Conservation (phyloP, 1,140 invertebrate species). For the Sycobia sp. region DNA sequence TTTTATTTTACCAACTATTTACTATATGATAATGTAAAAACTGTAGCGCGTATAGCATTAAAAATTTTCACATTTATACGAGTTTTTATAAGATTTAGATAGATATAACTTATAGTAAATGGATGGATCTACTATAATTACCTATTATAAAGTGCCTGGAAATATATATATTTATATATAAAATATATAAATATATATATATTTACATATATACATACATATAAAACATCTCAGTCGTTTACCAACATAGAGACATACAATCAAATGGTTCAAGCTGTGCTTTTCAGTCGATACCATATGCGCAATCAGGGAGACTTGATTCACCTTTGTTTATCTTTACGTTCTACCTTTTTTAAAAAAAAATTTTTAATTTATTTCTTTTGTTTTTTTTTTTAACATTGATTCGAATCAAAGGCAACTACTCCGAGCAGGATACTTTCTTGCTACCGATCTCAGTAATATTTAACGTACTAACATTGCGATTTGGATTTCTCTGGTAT, state of each 20-base stretch:
- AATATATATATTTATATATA: too few species aligned
- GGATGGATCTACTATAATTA: neutral
- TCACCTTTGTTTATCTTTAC: neutral
- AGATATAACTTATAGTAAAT: neutral
- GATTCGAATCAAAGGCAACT: slow-evolving; percentile 34
- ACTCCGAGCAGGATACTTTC: slow-evolving; percentile 52
- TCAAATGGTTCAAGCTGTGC: neutral
- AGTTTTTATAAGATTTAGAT: slow-evolving; percentile 24
- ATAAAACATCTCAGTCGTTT: too few species aligned
- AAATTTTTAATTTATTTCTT: neutral
- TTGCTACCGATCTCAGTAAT: slow-evolving; percentile 57
- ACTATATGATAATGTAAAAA: too few species aligned
- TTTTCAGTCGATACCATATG: slow-evolving; percentile 4
- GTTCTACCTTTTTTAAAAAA: neutral
- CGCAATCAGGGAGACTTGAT: neutral
- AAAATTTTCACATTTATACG: slow-evolving; percentile 30
- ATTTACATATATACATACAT: too few species aligned
- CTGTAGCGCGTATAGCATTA: neutral
- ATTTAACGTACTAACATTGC: slow-evolving; percentile 43
- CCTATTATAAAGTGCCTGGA: slow-evolving; percentile 25
- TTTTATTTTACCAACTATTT: too few species aligned
- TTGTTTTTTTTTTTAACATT: slow-evolving; percentile 12
- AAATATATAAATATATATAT: too few species aligned
- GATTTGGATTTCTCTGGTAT: slow-evolving; percentile 40
- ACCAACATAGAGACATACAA: too few species aligned